phyloP scores from a whole-genome alignment of 2,113 vertebrate species.

The Anguilla japonica region DNA sequence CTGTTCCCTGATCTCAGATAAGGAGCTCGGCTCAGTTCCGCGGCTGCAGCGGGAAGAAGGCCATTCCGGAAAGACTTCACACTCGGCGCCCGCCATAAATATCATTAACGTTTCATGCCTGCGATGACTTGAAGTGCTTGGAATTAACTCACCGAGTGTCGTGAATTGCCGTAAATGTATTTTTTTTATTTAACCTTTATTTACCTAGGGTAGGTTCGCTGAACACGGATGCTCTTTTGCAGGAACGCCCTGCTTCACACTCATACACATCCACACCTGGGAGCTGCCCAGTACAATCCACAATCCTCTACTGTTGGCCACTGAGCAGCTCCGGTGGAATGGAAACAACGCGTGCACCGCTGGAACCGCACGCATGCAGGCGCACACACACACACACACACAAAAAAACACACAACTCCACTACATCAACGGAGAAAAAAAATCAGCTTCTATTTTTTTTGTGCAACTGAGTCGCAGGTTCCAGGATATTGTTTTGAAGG shows the following conservation, averaged over 20 bases:
- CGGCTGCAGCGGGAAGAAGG: neutral
- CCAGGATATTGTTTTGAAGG: neutral
- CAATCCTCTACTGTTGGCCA: too few species aligned
- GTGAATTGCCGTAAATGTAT: slow-evolving; percentile 3
- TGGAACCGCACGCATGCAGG: neutral
- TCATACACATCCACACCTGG: too few species aligned
- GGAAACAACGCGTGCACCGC: neutral
- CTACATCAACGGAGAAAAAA: neutral
- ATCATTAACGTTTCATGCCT: slow-evolving; percentile 15
- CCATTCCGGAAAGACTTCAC: slow-evolving; percentile 1
- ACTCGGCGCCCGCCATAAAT: neutral
- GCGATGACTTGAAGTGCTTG: neutral
- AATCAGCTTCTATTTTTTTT: slow-evolving; percentile 25
- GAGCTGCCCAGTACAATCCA: too few species aligned
- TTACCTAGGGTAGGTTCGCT: too few species aligned
- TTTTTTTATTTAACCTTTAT: too few species aligned
- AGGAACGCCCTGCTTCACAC: too few species aligned
- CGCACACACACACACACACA: neutral
- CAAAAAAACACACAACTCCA: neutral
- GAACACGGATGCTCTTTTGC: too few species aligned
- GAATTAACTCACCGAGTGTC: slow-evolving; percentile 14
- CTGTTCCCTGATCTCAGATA: neutral
- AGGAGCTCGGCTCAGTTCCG: neutral
- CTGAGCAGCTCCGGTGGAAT: neutral
- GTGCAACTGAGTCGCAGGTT: slow-evolving; percentile 5